Conservation (phyloP, 2,797 vertebrate genomes). For the Pelochelys cantorii region DNA sequence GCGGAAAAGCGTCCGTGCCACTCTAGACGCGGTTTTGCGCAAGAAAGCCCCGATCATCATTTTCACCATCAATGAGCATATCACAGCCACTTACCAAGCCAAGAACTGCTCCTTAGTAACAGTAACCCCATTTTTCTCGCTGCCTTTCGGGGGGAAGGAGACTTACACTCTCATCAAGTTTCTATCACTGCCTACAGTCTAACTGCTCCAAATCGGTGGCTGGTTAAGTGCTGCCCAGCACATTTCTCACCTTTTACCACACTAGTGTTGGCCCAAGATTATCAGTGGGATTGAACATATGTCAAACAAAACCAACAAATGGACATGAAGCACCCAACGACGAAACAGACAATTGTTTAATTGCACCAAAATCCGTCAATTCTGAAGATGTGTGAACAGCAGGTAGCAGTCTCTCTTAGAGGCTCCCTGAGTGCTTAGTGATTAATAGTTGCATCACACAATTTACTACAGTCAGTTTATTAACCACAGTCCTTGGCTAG, state of each 20-base stretch:
- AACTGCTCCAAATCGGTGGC: neutral
- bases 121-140: neutral
- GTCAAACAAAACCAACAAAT: neutral
- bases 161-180: too few relatives aligned
- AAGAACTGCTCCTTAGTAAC: neutral
- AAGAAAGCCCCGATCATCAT: too few relatives aligned
- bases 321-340: too few relatives aligned
- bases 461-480: rapidly evolving
- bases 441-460: neutral
- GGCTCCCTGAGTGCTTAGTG: rapidly evolving
- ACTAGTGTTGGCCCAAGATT: neutral
- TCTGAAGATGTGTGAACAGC: neutral
- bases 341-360: neutral
- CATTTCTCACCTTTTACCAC: neutral
- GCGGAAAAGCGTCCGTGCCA: too few relatives aligned
- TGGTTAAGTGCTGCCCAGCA: neutral
- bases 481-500: neutral
- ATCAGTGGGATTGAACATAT: neutral
- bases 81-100: neutral
- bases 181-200: neutral
- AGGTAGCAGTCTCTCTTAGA: rapidly evolving
- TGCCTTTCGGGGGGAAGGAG: neutral
- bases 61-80: neutral
- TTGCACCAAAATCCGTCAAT: neutral
- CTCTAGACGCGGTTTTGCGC: too few relatives aligned